Evolutionary conservation across 2,888 invertebrate species (phyloP), one percentile per base, ranked within the genome.

Genomic region (Zhuqinia jingwanae): DNA sequence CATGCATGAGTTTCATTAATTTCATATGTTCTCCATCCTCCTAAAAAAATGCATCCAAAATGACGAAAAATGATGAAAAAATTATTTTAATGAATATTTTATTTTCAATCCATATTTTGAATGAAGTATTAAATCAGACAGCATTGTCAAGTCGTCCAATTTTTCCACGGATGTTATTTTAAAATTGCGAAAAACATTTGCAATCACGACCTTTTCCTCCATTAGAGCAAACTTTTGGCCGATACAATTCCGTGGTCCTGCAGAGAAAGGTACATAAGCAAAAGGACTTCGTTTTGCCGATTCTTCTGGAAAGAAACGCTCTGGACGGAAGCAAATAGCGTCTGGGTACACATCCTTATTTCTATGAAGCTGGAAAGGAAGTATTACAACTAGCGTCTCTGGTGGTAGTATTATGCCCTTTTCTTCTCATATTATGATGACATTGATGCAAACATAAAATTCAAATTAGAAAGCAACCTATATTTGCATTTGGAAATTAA

Each of bases 51-150:
- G n/a, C n/a, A n/a, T n/a, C n/a, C n/a, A n/a, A n/a, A 50, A 50
- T 50, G 8, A 50, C 2, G n/a, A 50, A 13, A 50, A 11, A 2
- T 10, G n/a, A 10, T 5, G 50, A 50, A 13, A 50, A 11, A 50
- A 15, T 60, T 22, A 56, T 65, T 45, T 87, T 92, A 27, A n/a
- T n/a, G 27, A 50, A 13, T 60, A 78, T 90, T 92, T 93, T 0
- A 95, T 92, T 80, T 92, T 91, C 5, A 95, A 92, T 11, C 95
- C 95, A 89, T 94, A 92, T 91, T 94, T 94, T 13, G 95, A 94
- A 87, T 94, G 92, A 56, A 94, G 92, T 75, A 95, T 94, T 13
- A 95, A 92, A 91, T 95, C 95, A 15, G 94, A 94, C 13, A 94
- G 91, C 15, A 95, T 92, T 0, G 93, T 92, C 70, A 95, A 91